A percentile compares a stretch with the other conserved stretches of the same genome.
These are phyloP conservation scores for Tolypeutes matacus DNA, from an alignment of 2,797 vertebrate species.

Conservation along the genomic window DNA sequence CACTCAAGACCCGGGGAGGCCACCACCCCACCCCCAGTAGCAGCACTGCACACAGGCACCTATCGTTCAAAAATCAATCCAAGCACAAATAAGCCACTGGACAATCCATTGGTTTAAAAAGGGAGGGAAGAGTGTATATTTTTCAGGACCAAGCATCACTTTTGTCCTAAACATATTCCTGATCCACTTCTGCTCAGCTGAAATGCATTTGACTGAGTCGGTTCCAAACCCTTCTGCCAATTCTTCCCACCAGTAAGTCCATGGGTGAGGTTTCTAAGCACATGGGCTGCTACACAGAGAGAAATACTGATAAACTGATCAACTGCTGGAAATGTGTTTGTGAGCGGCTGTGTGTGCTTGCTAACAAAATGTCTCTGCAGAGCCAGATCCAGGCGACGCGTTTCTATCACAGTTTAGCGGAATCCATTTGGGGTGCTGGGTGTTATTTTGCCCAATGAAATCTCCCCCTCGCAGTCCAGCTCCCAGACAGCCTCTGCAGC, in stretches of 20 bases:
- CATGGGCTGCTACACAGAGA: background rate
- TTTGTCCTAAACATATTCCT: background rate
- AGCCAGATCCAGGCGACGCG: rapidly evolving
- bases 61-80: background rate
- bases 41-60: background rate
- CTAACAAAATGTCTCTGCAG: background rate
- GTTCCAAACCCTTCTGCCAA: background rate
- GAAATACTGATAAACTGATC: background rate
- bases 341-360: background rate
- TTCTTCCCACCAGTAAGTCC: background rate
- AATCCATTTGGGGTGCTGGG: conserved; percentile 93
- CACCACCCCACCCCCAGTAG: background rate
- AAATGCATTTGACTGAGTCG: background rate
- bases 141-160: background rate
- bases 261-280: background rate
- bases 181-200: background rate
- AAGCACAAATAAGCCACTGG: conserved; percentile 22
- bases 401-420: conserved; percentile 85
- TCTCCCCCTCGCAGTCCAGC: conserved; percentile 92
- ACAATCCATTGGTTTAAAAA: background rate
- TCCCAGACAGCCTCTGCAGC: conserved; percentile 92
- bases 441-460: conserved; percentile 92
- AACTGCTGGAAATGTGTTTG: background rate
- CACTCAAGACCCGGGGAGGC: conserved; percentile 42
- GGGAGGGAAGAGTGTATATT: background rate